Evolutionary conservation across 1,140 invertebrate genomes (phyloP).

Genomic region (Apis florea): DNA sequence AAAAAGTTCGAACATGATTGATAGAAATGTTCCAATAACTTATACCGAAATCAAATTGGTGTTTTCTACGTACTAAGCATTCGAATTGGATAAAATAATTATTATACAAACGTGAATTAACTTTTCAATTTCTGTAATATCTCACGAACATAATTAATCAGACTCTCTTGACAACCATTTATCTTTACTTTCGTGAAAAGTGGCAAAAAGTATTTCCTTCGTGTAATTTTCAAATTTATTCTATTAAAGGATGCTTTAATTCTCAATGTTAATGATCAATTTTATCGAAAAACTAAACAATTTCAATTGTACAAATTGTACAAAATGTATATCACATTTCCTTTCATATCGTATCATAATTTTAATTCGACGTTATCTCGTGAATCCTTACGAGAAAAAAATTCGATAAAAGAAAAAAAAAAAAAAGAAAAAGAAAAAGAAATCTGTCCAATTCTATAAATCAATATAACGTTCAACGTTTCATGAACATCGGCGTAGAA

Average conservation of each 20-base stretch:
- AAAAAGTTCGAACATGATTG: neutral
- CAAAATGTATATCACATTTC: too few species aligned
- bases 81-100: neutral
- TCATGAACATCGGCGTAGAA: neutral
- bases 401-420: too few species aligned
- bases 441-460: too few species aligned
- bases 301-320: too few species aligned
- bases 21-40: conserved; percentile 10
- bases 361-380: too few species aligned
- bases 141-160: neutral
- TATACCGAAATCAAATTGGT: neutral
- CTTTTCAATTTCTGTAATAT: neutral
- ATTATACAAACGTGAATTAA: neutral
- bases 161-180: neutral
- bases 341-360: too few species aligned
- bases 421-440: too few species aligned
- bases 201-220: neutral
- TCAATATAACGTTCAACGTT: neutral
- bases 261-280: neutral
- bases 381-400: too few species aligned
- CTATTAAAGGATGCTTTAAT: neutral
- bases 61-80: neutral
- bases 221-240: neutral
- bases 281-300: neutral
- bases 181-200: neutral